phyloP scores from a whole-genome alignment of 2,888 invertebrate species.

The Melanotus villosus region DNA sequence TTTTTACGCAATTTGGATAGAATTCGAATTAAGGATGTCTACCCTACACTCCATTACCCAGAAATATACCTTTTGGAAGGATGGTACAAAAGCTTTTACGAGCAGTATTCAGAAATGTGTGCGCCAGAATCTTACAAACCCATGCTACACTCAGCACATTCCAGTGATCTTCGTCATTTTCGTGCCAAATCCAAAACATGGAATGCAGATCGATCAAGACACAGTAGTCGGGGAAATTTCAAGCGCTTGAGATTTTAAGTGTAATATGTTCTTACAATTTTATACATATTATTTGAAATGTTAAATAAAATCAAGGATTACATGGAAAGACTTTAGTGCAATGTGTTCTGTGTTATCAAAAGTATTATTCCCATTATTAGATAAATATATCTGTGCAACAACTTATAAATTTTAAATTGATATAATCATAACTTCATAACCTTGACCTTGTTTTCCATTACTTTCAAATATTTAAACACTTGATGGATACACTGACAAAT shows the following conservation, averaged over 20 bases:
- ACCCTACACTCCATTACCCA: constrained; percentile 90
- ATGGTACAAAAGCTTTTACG: constrained; percentile 89
- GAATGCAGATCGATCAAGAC: constrained; percentile 69
- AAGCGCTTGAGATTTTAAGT: constrained; percentile 40
- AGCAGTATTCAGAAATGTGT: constrained; percentile 77
- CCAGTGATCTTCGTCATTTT: constrained; percentile 80
- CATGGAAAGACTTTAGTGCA: too few species aligned
- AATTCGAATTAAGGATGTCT: constrained; percentile 82
- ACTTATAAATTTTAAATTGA: too few species aligned
- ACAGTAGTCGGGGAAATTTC: constrained; percentile 13
- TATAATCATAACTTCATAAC: too few species aligned
- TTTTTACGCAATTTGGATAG: constrained; percentile 89
- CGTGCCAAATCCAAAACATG: constrained; percentile 84
- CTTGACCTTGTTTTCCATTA: too few species aligned
- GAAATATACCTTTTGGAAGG: constrained; percentile 95
- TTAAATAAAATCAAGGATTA: too few species aligned
- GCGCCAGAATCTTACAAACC: constrained; percentile 83
- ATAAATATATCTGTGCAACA: too few species aligned
- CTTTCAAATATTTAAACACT: too few species aligned
- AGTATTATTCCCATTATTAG: too few species aligned
- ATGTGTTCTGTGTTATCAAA: too few species aligned
- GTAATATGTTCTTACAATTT: too few species aligned
- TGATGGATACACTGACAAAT: too few species aligned
- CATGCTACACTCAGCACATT: constrained; percentile 88
- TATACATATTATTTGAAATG: too few species aligned